phyloP scores from a whole-genome alignment of 2,113 vertebrate genomes.

The Cephalopterus ornatus region DNA sequence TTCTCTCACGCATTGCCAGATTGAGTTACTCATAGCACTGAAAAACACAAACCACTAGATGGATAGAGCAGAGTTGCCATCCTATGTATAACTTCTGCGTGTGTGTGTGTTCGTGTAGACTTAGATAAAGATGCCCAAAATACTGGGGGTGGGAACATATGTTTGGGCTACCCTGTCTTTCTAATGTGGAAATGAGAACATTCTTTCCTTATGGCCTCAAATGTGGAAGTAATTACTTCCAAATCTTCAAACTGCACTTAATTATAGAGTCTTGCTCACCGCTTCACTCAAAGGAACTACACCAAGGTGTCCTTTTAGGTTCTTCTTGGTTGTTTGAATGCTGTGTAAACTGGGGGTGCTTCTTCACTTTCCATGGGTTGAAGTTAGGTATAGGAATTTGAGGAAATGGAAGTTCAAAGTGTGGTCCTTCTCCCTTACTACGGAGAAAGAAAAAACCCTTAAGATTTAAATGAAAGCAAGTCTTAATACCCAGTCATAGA shows the following conservation, averaged over 20 bases:
- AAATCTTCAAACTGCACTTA: not conserved
- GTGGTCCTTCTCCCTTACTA: not conserved
- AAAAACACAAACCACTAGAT: not conserved
- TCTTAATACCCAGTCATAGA: not conserved
- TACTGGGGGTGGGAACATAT: not conserved
- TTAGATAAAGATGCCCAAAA: not conserved
- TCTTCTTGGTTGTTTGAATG: not conserved
- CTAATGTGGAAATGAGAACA: not conserved
- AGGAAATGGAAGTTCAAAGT: not conserved
- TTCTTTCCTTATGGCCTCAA: not conserved
- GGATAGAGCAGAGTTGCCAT: not conserved
- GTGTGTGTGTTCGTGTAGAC: rapidly evolving
- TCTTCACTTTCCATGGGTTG: not conserved
- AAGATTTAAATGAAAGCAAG: not conserved
- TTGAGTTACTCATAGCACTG: not conserved
- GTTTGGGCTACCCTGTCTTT: not conserved
- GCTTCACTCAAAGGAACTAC: not conserved
- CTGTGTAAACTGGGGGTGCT: not conserved
- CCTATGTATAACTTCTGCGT: not conserved
- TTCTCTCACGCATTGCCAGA: not conserved
- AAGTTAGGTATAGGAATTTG: not conserved
- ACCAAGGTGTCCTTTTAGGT: not conserved
- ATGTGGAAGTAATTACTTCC: not conserved
- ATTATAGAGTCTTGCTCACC: not conserved
- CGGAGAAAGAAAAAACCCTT: too few species aligned